A percentile compares a stretch with the other conserved stretches of the same genome.
phyloP scores from a whole-genome alignment of 2,113 vertebrate species.

The Pagrus major region DNA sequence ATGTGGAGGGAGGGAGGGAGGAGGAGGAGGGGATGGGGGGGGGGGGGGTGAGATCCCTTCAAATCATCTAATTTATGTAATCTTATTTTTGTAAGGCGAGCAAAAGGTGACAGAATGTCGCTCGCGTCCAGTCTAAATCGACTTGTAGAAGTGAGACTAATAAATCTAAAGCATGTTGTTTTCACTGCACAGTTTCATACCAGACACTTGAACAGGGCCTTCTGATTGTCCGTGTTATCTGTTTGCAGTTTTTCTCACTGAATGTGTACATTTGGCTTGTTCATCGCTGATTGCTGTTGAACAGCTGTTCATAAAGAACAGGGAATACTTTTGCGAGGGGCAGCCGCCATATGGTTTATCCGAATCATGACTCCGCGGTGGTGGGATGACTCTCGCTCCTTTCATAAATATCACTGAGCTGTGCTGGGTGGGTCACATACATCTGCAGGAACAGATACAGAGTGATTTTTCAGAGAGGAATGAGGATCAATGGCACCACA shows the following conservation, averaged over 20 bases:
- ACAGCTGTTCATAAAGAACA: conserved; percentile 65
- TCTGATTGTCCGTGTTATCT: conserved; percentile 6
- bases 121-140: neutral
- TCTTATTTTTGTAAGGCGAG: neutral
- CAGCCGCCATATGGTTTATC: conserved; percentile 57
- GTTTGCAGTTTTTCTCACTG: conserved; percentile 29
- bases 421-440: conserved; percentile 20
- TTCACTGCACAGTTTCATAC: neutral
- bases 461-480: neutral
- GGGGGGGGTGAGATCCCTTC: neutral
- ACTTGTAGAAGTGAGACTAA: neutral
- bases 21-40: too few species aligned
- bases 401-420: conserved; percentile 36
- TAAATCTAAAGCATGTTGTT: conserved; percentile 1
- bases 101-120: conserved; percentile 1
- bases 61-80: neutral
- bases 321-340: conserved; percentile 39
- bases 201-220: neutral
- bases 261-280: conserved; percentile 33
- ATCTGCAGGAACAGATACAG: conserved; percentile 26
- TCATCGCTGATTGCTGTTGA: conserved; percentile 44
- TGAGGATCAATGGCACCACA: conserved; percentile 5
- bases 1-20: neutral
- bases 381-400: neutral
- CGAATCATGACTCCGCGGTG: conserved; percentile 26